Percentiles rank a stretch among this genome's conserved stretches.
Evolutionary conservation across 2,113 vertebrate species (phyloP).

Genomic region (Corythoichthys haematopterus): DNA sequence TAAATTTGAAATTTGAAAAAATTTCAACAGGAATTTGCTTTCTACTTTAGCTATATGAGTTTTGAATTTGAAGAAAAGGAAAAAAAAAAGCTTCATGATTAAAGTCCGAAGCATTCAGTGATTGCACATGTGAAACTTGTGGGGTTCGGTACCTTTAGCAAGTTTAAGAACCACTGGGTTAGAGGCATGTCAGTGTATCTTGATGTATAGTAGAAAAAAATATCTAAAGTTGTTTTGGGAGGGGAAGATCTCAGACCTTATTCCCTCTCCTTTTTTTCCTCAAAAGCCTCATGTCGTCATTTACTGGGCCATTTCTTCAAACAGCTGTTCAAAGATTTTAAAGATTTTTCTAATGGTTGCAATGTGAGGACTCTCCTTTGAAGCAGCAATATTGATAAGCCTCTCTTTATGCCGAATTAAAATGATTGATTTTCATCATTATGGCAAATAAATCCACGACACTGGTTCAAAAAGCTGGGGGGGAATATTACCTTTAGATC

Average conservation of each 20-base stretch:
- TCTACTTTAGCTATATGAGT: too few relatives aligned
- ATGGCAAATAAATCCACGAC: conserved; percentile 21
- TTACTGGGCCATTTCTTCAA: conserved; percentile 23
- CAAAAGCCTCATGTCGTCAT: conserved; percentile 32
- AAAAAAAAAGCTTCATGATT: too few relatives aligned
- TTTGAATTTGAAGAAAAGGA: too few relatives aligned
- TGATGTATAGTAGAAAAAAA: conserved; percentile 15
- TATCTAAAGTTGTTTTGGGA: conserved; percentile 10
- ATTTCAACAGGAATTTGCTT: too few relatives aligned
- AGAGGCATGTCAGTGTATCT: conserved; percentile 15
- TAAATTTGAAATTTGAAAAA: too few relatives aligned
- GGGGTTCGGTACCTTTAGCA: too few relatives aligned
- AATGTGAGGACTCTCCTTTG: conserved; percentile 42
- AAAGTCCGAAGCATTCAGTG: too few relatives aligned
- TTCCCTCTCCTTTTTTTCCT: conserved; percentile 38
- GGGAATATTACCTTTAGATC: background rate
- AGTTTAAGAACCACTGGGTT: too few relatives aligned
- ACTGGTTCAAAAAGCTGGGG: background rate
- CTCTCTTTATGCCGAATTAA: conserved; percentile 42
- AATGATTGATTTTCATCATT: conserved; percentile 40
- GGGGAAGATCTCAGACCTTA: conserved; percentile 35
- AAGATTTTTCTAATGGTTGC: conserved; percentile 38
- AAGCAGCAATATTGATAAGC: conserved; percentile 54
- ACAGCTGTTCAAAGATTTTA: conserved; percentile 19
- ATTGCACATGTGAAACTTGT: too few relatives aligned